A percentile compares a stretch with the other conserved stretches of the same genome.
phyloP scores from a whole-genome alignment of 2,113 vertebrate genomes.

The Naja naja region DNA sequence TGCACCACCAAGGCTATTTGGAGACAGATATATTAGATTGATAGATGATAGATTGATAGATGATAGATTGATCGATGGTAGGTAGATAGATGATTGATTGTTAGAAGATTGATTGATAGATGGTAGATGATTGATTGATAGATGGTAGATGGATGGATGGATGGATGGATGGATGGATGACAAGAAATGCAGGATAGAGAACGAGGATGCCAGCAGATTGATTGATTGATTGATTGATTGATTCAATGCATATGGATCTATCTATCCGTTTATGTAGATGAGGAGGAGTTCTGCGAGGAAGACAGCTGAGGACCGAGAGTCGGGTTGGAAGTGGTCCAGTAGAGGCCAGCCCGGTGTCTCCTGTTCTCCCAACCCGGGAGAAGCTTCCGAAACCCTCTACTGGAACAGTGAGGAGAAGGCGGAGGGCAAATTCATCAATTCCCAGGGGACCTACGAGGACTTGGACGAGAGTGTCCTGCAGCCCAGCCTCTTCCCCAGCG shows the following conservation, averaged over 20 bases:
- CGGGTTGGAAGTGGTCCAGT: not conserved
- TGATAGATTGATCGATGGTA: no score
- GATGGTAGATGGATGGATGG: no score
- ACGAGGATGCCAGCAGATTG: not conserved
- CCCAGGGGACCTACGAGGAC: slow-evolving; percentile 21
- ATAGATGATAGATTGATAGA: no score
- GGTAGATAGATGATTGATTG: no score
- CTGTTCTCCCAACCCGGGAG: not conserved
- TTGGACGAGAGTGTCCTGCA: slow-evolving; percentile 29
- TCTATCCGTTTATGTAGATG: not conserved
- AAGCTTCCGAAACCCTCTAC: not conserved
- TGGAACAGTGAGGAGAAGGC: not conserved
- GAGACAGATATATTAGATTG: no score
- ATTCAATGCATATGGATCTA: not conserved
- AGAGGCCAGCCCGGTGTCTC: not conserved
- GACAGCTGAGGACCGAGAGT: not conserved
- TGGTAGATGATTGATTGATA: no score
- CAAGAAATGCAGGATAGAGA: not conserved
- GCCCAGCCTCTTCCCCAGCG: slow-evolving; percentile 57
- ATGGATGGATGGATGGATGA: not conserved
- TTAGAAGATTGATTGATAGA: no score
- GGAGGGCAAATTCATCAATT: slow-evolving; percentile 20
- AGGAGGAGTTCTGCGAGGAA: not conserved
- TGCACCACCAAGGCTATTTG: no score
- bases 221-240: not conserved